Conservation (phyloP, 1,140 invertebrate species). For the Drosophila fuyamai region DNA sequence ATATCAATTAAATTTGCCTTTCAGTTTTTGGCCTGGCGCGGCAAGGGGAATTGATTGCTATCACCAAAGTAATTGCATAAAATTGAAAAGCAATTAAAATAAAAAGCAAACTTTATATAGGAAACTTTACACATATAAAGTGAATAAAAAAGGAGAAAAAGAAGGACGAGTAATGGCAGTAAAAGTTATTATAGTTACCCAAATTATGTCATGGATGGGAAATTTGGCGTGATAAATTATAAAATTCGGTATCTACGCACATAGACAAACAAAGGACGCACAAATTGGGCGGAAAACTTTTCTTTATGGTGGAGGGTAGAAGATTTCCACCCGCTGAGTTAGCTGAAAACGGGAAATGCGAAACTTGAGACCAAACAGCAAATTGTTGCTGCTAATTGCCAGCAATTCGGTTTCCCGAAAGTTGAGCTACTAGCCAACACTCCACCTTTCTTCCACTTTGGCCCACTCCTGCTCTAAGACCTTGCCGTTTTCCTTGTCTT, state of each 20-base stretch:
- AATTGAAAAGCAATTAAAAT: slow-evolving; percentile 43
- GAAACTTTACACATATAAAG: background rate
- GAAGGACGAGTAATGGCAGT: background rate
- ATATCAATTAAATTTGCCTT: slow-evolving; percentile 10
- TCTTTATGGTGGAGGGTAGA: slow-evolving; percentile 3
- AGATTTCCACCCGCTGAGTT: slow-evolving; percentile 11
- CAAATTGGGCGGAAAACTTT: slow-evolving; percentile 58
- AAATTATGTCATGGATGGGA: slow-evolving; percentile 26
- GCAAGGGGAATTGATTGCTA: background rate
- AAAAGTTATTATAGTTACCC: slow-evolving; percentile 21
- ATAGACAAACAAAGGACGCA: slow-evolving; percentile 34
- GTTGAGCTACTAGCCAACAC: slow-evolving; percentile 34
- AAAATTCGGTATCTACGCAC: slow-evolving; percentile 20
- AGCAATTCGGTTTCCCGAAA: slow-evolving; percentile 65
- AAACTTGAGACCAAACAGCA: slow-evolving; percentile 78
- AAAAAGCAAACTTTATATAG: slow-evolving; percentile 16
- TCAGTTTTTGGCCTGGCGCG: background rate
- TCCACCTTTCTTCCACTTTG: background rate
- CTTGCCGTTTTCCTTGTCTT: background rate
- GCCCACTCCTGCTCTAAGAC: background rate
- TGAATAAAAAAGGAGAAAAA: background rate
- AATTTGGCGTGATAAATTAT: slow-evolving; percentile 37
- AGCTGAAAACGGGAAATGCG: slow-evolving; percentile 27
- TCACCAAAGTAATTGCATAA: slow-evolving; percentile 37
- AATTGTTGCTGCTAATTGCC: slow-evolving; percentile 80